Evolutionary conservation across 2,113 vertebrate genomes (phyloP).

Genomic region (Leptocoma aspasia): DNA sequence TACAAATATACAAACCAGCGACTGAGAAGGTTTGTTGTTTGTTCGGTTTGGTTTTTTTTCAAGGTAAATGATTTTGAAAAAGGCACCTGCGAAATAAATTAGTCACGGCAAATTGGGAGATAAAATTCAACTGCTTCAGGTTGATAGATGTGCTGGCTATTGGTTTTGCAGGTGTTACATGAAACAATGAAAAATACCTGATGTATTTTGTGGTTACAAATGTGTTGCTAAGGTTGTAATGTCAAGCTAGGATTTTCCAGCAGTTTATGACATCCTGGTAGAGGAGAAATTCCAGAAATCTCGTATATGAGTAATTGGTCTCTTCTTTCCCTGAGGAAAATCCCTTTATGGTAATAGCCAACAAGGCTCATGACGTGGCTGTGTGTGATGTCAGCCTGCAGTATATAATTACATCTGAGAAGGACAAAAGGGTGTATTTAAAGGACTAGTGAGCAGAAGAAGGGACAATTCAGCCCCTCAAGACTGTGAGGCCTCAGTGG

Average conservation of each 20-base stretch:
- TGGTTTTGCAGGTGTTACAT: background rate
- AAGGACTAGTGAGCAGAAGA: background rate
- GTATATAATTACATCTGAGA: background rate
- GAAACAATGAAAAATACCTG: background rate
- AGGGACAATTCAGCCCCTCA: background rate
- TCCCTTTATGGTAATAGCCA: background rate
- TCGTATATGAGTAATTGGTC: background rate
- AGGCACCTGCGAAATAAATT: background rate
- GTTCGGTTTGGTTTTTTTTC: background rate
- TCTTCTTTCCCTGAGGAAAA: background rate
- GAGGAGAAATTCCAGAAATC: background rate
- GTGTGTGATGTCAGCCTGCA: background rate
- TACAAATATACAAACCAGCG: background rate
- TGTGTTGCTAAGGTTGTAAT: background rate
- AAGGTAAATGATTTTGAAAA: background rate
- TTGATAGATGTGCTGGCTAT: background rate
- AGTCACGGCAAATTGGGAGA: background rate
- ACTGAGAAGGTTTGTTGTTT: background rate
- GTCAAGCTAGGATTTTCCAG: background rate
- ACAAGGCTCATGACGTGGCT: rapidly evolving
- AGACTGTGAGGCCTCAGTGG: background rate
- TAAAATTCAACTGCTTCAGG: background rate
- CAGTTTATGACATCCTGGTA: background rate
- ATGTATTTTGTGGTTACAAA: background rate
- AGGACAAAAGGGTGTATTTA: background rate